A percentile compares a stretch with the other conserved stretches of the same genome.
phyloP scores from a whole-genome alignment of 2,113 vertebrate genomes.

The western clawed frog (Xenopus tropicalis) region UCB_Xtro_10.0 CM004443.2:69176501-69177000 shows the following conservation, averaged over 20 bases:
- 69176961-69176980: too few relatives aligned
- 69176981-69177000: too few relatives aligned
- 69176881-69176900: too few relatives aligned
- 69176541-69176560: too few relatives aligned
- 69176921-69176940: too few relatives aligned
- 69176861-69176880: too few relatives aligned
- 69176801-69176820: slow-evolving; percentile 42
- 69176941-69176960: too few relatives aligned
- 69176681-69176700: slow-evolving; percentile 1
- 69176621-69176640: background rate
- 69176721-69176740: slow-evolving; percentile 26
- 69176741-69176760: slow-evolving; percentile 45
- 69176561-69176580: too few relatives aligned
- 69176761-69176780: slow-evolving; percentile 48
- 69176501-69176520: too few relatives aligned
- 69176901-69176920: too few relatives aligned
- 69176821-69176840: slow-evolving; percentile 15
- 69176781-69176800: slow-evolving; percentile 29
- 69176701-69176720: slow-evolving; percentile 20
- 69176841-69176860: background rate
- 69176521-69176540: too few relatives aligned
- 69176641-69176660: slow-evolving; percentile 10
- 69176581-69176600: too few relatives aligned
- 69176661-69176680: slow-evolving; percentile 25
- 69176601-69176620: background rate